Evolutionary conservation across 2,888 invertebrate species (phyloP), one percentile per base, ranked within the genome.

Genomic region (Epinotia nisella): DNA sequence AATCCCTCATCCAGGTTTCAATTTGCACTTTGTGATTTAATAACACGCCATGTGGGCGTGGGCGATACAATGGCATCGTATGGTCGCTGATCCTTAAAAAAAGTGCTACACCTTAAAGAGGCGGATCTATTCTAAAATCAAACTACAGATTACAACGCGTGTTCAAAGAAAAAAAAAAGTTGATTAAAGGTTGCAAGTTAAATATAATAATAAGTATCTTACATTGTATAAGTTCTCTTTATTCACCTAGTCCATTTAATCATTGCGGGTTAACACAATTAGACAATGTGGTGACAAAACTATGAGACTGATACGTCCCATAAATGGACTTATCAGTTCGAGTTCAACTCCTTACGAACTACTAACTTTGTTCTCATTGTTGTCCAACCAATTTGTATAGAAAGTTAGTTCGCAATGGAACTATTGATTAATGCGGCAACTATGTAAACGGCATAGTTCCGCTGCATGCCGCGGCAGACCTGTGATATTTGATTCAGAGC

Each of bases 1-100:
- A 70, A 70, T 70, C 61, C 53, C 61, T 55, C 51, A 45, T 70
- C 39, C 35, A n/a, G 19, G 55, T 66, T 70, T 70, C 62, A 45
- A 51, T 56, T 70, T 53, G 45, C 62, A 49, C 45, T 45, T 62
- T 45, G 55, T 70, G 62, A 55, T 62, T 45, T 41, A 62, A 56
- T 41, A 55, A 55, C 53, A 55, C n/a, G 51, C 9, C 21, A n/a
- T n/a, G n/a, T n/a, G n/a, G 35, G 13, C 13, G 39, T 13, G n/a
- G 13, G 56, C 24, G 56, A 10, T 35, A 61, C 45, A 61, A 45
- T 45, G 19, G 35, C n/a, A 10, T n/a, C 17, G 3, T 29, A 15
- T 45, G 3, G 45, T 45, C 45, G 45, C 15, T 13, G n/a, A n/a
- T n/a, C n/a, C n/a, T n/a, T n/a, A n/a, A n/a, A n/a, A 35, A 5